phyloP scores from a whole-genome alignment of 1,140 invertebrate genomes.

The Telenomus remus region DNA sequence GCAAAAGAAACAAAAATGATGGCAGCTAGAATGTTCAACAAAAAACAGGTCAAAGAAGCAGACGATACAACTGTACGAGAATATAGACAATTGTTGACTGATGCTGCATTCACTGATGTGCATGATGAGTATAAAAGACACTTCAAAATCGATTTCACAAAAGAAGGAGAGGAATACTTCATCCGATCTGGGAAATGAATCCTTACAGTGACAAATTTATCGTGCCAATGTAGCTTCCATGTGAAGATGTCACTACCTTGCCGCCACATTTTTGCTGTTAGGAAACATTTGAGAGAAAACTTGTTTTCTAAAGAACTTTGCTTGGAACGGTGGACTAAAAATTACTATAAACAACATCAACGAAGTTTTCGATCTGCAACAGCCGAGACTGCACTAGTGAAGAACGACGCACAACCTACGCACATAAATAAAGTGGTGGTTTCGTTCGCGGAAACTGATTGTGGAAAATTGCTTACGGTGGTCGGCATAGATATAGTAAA shows the following conservation, averaged over 20 bases:
- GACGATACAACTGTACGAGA: not conserved
- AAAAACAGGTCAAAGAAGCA: not conserved
- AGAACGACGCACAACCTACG: too few species aligned
- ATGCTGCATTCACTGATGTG: not conserved
- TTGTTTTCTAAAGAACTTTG: constrained; percentile 7
- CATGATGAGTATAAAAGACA: not conserved
- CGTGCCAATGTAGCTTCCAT: constrained; percentile 3
- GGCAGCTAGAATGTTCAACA: constrained; percentile 1
- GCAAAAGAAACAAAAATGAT: not conserved
- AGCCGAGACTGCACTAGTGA: not conserved
- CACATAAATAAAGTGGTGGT: not conserved
- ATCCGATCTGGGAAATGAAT: not conserved
- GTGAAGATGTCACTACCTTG: constrained; percentile 4
- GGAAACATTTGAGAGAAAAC: not conserved
- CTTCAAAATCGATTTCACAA: not conserved
- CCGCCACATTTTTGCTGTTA: constrained; percentile 6
- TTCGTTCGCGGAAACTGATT: not conserved
- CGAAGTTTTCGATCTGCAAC: not conserved
- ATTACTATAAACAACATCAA: constrained; percentile 12
- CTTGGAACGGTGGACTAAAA: constrained; percentile 8
- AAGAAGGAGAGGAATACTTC: not conserved
- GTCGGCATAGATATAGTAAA: not conserved
- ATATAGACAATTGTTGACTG: not conserved
- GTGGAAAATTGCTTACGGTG: not conserved
- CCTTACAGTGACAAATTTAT: not conserved